Conservation (phyloP, 2,113 vertebrate species). For the Benitochromis conjunctus region DNA sequence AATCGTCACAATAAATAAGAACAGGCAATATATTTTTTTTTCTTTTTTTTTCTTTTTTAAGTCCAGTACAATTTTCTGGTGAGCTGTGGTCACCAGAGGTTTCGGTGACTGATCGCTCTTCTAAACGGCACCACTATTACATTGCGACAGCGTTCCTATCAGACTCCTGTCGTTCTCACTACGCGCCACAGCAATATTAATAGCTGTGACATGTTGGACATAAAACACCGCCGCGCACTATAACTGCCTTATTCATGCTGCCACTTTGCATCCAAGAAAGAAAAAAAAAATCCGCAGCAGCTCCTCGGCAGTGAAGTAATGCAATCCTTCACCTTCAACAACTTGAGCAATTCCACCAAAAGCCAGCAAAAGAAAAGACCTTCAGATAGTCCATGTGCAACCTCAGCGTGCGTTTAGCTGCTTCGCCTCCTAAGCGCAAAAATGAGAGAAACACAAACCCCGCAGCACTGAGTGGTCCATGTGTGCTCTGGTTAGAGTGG, state of each 20-base stretch:
- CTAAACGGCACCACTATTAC: background rate
- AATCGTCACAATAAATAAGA: background rate
- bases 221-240: background rate
- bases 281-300: background rate
- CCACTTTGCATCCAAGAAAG: background rate
- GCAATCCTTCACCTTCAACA: constrained; percentile 7
- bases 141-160: constrained; percentile 2
- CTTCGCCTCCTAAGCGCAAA: background rate
- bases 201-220: background rate
- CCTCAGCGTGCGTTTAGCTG: background rate
- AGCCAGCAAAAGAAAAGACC: background rate
- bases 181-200: background rate
- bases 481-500: background rate
- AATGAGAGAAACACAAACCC: background rate
- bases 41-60: too few relatives aligned
- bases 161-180: background rate
- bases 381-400: constrained; percentile 8
- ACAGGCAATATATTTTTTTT: background rate
- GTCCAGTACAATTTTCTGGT: background rate
- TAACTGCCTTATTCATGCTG: background rate
- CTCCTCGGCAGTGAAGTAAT: background rate
- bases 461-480: background rate
- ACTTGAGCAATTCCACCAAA: constrained; percentile 12
- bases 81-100: background rate
- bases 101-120: background rate